Percentiles rank a stretch among this genome's conserved stretches.
Evolutionary conservation across 2,113 vertebrate genomes (phyloP).

Genomic region (Willisornis vidua): DNA sequence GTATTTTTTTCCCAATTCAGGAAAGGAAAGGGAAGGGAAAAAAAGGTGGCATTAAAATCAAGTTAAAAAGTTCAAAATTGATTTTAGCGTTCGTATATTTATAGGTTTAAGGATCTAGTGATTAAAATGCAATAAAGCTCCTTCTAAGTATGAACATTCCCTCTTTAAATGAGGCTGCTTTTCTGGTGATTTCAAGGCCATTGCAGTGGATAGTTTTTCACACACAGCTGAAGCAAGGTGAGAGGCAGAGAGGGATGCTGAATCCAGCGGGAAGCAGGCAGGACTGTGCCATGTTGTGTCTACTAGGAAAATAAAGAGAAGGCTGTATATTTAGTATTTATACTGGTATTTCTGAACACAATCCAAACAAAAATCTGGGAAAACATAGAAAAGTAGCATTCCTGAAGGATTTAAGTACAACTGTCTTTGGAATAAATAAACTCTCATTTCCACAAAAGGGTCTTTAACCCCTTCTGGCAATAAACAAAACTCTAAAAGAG

Average conservation of each 20-base stretch:
- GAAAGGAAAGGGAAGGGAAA: not conserved
- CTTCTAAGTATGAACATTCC: not conserved
- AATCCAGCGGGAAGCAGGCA: not conserved
- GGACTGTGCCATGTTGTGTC: not conserved
- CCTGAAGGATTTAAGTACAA: not conserved
- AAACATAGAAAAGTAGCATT: not conserved
- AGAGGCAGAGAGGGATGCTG: not conserved
- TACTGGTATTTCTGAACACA: not conserved
- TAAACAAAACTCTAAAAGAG: not conserved
- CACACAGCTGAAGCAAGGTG: not conserved
- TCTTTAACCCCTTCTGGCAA: not conserved
- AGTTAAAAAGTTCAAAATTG: constrained; percentile 42
- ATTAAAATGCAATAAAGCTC: constrained; percentile 25
- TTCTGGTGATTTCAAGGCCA: not conserved
- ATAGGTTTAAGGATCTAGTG: not conserved
- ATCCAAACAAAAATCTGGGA: not conserved
- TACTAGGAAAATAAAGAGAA: not conserved
- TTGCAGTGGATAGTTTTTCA: not conserved
- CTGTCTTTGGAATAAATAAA: not conserved
- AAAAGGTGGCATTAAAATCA: constrained; percentile 45
- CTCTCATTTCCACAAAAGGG: not conserved
- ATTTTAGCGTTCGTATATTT: not conserved
- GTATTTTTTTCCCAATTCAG: constrained; percentile 49
- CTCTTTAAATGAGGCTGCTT: not conserved
- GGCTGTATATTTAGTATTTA: not conserved